phyloP scores from a whole-genome alignment of 1,140 invertebrate genomes.

The Anagrus nilaparvatae region DNA sequence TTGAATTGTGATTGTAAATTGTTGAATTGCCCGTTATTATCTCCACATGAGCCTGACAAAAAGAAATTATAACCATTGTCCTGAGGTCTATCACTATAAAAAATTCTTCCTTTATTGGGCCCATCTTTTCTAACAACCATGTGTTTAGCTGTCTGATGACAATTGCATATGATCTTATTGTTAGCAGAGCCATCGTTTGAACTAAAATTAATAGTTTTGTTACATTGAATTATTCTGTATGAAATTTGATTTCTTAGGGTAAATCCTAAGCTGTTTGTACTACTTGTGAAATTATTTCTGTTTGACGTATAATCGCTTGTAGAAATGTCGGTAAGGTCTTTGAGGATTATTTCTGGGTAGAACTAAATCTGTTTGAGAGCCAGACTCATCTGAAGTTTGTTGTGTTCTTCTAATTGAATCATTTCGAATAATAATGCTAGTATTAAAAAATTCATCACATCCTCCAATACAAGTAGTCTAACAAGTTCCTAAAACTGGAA shows the following conservation, averaged over 20 bases:
- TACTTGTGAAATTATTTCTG: slow-evolving; percentile 11
- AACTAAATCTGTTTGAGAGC: no score
- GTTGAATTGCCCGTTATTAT: no score
- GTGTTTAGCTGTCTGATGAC: slow-evolving; percentile 47
- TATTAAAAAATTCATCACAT: slow-evolving; percentile 65
- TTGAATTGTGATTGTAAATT: no score
- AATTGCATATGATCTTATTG: slow-evolving; percentile 45
- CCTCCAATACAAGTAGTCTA: slow-evolving; percentile 70
- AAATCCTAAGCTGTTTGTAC: slow-evolving; percentile 5
- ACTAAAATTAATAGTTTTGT: neutral
- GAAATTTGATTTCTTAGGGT: no score
- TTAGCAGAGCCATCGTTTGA: slow-evolving; percentile 20
- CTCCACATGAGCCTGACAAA: slow-evolving; percentile 61
- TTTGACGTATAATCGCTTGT: slow-evolving; percentile 7
- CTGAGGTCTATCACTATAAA: slow-evolving; percentile 55
- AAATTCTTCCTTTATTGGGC: slow-evolving; percentile 69
- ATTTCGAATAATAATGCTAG: slow-evolving; percentile 47
- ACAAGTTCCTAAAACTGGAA: slow-evolving; percentile 45
- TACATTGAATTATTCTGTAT: no score
- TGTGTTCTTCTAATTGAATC: slow-evolving; percentile 14
- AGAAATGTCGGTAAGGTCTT: slow-evolving; percentile 1
- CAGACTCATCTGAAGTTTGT: slow-evolving; percentile 14
- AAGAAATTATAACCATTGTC: slow-evolving; percentile 62
- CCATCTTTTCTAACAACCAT: slow-evolving; percentile 68
- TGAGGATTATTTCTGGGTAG: no score